phyloP scores from a whole-genome alignment of 2,888 invertebrate species.

The Arrhopalites spinosus region DNA sequence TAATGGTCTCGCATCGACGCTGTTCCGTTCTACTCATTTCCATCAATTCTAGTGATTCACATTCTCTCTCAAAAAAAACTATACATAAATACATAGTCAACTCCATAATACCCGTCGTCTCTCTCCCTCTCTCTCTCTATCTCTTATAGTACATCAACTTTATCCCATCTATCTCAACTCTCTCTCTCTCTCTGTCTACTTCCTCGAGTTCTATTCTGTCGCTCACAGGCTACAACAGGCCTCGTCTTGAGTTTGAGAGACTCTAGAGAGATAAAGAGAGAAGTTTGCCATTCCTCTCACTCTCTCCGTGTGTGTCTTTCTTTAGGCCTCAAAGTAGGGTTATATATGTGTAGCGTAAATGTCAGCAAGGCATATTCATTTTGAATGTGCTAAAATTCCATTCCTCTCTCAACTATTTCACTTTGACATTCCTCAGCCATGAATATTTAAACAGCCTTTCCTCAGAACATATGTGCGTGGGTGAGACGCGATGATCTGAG shows the following conservation, averaged over 20 bases:
- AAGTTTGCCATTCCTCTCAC: conserved; percentile 4
- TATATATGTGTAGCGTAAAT: conserved; percentile 4
- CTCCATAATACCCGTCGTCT: conserved; percentile 13
- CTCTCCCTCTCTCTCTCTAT: background rate
- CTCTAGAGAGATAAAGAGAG: conserved; percentile 7
- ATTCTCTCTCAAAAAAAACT: background rate
- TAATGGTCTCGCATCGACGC: conserved; percentile 57
- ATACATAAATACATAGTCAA: background rate
- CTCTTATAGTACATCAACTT: conserved; percentile 8
- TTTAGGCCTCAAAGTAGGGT: background rate
- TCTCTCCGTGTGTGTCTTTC: background rate
- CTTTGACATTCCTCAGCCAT: background rate
- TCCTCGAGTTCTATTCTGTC: background rate
- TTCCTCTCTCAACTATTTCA: conserved; percentile 2
- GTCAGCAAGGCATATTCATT: conserved; percentile 16
- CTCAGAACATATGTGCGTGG: background rate
- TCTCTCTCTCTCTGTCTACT: background rate
- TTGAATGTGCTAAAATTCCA: conserved; percentile 23
- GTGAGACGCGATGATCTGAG: conserved; percentile 11
- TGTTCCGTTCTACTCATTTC: conserved; percentile 43
- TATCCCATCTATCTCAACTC: background rate
- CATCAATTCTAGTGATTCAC: conserved; percentile 20
- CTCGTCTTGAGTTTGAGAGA: background rate
- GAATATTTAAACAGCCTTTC: background rate
- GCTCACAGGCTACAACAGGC: background rate